phyloP scores from a whole-genome alignment of 1,140 invertebrate species.

The Microplitis demolitor region DNA sequence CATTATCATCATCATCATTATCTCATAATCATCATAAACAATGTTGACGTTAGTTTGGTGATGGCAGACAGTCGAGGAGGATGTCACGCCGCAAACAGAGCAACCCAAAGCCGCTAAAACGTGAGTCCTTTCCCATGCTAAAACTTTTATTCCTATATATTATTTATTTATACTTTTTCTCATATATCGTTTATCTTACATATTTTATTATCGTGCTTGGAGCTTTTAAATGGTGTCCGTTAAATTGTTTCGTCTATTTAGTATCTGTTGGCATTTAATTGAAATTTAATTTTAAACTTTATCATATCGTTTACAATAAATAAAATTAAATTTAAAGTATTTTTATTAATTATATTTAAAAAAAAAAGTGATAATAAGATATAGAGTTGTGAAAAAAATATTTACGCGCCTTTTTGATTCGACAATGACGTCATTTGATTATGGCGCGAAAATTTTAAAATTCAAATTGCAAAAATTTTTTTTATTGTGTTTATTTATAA shows the following conservation, averaged over 20 bases:
- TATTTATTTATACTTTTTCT: not conserved
- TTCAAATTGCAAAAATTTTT: not conserved
- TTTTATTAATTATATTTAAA: too few relatives aligned
- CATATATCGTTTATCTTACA: not conserved
- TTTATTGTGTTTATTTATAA: not conserved
- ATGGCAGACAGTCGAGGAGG: conserved; percentile 58
- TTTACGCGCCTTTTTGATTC: too few relatives aligned
- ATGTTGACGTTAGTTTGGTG: conserved; percentile 56
- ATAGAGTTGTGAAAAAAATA: too few relatives aligned
- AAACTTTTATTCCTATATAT: not conserved
- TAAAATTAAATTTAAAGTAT: too few relatives aligned
- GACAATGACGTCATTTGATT: too few relatives aligned
- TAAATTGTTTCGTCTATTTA: too few relatives aligned
- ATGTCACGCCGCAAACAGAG: conserved; percentile 73
- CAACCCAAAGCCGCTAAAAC: conserved; percentile 71
- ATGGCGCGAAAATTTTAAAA: not conserved
- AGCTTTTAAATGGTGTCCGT: too few relatives aligned
- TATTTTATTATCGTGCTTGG: not conserved
- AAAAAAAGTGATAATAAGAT: too few relatives aligned
- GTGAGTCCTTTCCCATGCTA: conserved; percentile 58
- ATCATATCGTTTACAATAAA: too few relatives aligned
- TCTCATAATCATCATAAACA: conserved; percentile 32
- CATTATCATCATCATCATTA: conserved; percentile 27
- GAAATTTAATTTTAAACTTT: not conserved
- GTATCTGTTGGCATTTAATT: not conserved